A percentile compares a stretch with the other conserved stretches of the same genome.
These are phyloP conservation scores for Polydrusus pterygomalis DNA, from an alignment of 2,888 invertebrate genomes.

Conservation along the genomic window DNA sequence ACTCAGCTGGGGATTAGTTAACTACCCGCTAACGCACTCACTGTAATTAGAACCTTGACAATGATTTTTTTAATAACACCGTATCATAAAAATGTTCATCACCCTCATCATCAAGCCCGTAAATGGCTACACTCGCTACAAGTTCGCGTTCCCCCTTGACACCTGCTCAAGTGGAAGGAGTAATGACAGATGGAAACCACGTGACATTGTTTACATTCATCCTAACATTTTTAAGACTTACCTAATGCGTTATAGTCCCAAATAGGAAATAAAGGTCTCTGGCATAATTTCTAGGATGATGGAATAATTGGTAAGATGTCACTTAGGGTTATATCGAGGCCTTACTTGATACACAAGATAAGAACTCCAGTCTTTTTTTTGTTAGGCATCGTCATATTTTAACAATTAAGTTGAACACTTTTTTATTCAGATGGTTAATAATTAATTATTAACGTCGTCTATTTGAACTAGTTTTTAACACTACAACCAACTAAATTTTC, in stretches of 20 bases:
- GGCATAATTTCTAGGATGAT: conserved; percentile 14
- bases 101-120: no score
- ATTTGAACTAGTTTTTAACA: conserved; percentile 6
- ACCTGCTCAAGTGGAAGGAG: background rate
- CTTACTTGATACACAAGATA: background rate
- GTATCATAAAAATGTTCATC: no score
- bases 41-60: no score
- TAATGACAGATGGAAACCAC: conserved; percentile 17
- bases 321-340: background rate
- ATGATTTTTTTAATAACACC: no score
- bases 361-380: background rate
- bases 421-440: background rate
- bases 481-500: background rate
- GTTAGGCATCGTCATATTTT: background rate
- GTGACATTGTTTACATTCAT: conserved; percentile 32
- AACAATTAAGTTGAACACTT: background rate
- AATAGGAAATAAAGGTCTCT: conserved; percentile 4
- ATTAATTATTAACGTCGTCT: background rate
- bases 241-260: conserved; percentile 43
- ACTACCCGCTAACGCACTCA: no score
- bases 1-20: no score
- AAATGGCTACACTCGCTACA: no score
- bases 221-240: conserved; percentile 29
- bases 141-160: no score
- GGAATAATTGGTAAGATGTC: background rate